Percentiles rank a stretch among this genome's conserved stretches.
Conservation (phyloP, 2,797 vertebrate genomes). For the Spheniscus humboldti region DNA sequence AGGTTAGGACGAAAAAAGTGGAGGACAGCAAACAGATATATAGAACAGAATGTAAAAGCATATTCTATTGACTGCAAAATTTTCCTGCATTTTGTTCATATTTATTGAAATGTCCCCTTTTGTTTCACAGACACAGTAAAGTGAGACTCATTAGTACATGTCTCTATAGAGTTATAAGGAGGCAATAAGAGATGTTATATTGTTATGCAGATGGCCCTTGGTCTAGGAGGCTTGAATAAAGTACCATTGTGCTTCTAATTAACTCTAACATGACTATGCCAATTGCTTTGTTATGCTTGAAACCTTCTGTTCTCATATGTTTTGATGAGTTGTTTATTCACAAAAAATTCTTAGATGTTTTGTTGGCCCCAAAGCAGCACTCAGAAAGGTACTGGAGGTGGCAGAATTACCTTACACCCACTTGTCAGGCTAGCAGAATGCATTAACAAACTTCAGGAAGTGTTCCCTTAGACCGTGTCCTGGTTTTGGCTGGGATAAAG, state of each 20-base stretch:
- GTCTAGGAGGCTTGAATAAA: conserved; percentile 61
- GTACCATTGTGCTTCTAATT: conserved; percentile 64
- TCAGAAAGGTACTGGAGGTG: conserved; percentile 47
- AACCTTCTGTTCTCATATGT: conserved; percentile 70
- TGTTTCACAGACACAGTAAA: not conserved
- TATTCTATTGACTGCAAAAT: not conserved
- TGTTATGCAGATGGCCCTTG: conserved; percentile 63
- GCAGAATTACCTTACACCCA: conserved; percentile 32
- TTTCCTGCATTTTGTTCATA: not conserved
- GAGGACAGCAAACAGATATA: not conserved
- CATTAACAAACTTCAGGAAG: conserved; percentile 37
- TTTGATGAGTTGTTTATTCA: conserved; percentile 71
- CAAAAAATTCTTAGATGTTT: conserved; percentile 53
- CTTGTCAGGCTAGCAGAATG: conserved; percentile 47
- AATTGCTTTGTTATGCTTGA: conserved; percentile 60
- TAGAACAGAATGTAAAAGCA: not conserved
- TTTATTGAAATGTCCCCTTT: not conserved
- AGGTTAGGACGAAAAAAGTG: not conserved
- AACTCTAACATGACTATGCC: conserved; percentile 59
- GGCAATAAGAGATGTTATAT: conserved; percentile 13
- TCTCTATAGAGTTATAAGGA: conserved; percentile 4
- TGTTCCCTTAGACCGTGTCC: conserved; percentile 18
- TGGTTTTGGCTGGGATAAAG: too few relatives aligned
- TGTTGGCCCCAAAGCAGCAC: conserved; percentile 36
- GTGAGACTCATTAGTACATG: not conserved